phyloP scores from a whole-genome alignment of 2,888 invertebrate genomes.

The Ceratothoa steindachneri region DNA sequence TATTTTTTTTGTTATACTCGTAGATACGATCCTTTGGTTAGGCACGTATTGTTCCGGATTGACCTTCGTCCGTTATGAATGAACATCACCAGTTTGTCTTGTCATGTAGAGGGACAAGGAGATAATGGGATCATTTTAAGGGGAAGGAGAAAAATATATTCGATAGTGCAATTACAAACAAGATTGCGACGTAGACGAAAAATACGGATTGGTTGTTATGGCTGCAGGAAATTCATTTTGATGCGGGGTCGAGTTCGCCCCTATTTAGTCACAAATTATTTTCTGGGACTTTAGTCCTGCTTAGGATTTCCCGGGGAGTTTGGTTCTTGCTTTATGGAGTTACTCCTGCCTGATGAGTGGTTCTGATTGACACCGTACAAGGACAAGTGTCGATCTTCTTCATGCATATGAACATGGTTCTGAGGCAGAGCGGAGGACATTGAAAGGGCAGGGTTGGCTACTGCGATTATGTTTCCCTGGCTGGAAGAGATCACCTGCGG shows the following conservation, averaged over 20 bases:
- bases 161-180: too few relatives aligned
- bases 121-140: too few relatives aligned
- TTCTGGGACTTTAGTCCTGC: slow-evolving; percentile 7
- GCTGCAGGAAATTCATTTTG: background rate
- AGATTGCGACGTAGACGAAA: too few relatives aligned
- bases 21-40: too few relatives aligned
- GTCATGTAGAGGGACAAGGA: too few relatives aligned
- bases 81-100: too few relatives aligned
- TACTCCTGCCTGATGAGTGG: slow-evolving; percentile 19
- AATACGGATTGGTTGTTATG: too few relatives aligned
- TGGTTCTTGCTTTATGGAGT: slow-evolving; percentile 45
- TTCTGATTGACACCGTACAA: slow-evolving; percentile 37
- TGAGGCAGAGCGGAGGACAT: slow-evolving; percentile 34
- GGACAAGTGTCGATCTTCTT: slow-evolving; percentile 35
- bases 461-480: slow-evolving; percentile 81
- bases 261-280: too few relatives aligned
- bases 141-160: too few relatives aligned
- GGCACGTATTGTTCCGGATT: too few relatives aligned
- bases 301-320: slow-evolving; percentile 42
- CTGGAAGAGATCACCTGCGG: slow-evolving; percentile 73
- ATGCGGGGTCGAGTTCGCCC: background rate
- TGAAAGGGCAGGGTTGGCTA: slow-evolving; percentile 77
- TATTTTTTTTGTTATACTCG: too few relatives aligned
- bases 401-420: slow-evolving; percentile 16
- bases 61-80: too few relatives aligned